These are phyloP conservation scores for Gadus chalcogrammus DNA, from an alignment of 2,113 vertebrate genomes.

Conservation along the genomic window DNA sequence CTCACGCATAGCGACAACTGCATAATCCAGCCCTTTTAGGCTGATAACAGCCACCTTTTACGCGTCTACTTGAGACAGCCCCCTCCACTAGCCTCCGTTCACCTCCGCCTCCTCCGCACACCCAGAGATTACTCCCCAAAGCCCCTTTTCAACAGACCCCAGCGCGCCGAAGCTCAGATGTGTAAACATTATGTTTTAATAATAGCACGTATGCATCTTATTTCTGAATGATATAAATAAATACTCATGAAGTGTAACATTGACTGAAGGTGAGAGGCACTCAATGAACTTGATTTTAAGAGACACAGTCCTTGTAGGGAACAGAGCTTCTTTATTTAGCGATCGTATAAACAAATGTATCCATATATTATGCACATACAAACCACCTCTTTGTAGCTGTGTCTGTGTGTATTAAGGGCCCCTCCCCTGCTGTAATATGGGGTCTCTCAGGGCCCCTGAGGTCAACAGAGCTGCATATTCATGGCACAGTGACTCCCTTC, in stretches of 20 bases:
- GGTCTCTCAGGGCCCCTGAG: background rate
- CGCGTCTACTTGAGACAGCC: conserved; percentile 26
- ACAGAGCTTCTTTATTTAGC: conserved; percentile 6
- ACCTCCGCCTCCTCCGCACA: background rate
- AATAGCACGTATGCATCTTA: too few species aligned
- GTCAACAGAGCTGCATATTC: background rate
- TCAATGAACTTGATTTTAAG: too few species aligned
- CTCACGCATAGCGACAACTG: conserved; percentile 36
- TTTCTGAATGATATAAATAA: too few species aligned
- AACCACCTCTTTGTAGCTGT: background rate
- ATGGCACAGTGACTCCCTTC: conserved; percentile 14
- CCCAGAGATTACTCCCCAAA: conserved; percentile 14
- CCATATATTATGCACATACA: conserved; percentile 3
- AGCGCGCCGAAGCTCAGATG: conserved; percentile 18
- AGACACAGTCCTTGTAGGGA: background rate
- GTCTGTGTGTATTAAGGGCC: background rate
- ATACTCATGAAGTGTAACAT: too few species aligned
- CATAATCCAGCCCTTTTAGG: conserved; percentile 46
- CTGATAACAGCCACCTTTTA: conserved; percentile 53
- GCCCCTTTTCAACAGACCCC: conserved; percentile 9
- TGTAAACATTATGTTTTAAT: background rate
- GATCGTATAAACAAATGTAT: background rate
- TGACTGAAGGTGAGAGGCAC: too few species aligned
- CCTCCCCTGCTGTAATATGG: conserved; percentile 3
- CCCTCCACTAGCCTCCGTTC: background rate